Conservation (phyloP, 2,113 vertebrate genomes). For the Chrysemys picta region DNA sequence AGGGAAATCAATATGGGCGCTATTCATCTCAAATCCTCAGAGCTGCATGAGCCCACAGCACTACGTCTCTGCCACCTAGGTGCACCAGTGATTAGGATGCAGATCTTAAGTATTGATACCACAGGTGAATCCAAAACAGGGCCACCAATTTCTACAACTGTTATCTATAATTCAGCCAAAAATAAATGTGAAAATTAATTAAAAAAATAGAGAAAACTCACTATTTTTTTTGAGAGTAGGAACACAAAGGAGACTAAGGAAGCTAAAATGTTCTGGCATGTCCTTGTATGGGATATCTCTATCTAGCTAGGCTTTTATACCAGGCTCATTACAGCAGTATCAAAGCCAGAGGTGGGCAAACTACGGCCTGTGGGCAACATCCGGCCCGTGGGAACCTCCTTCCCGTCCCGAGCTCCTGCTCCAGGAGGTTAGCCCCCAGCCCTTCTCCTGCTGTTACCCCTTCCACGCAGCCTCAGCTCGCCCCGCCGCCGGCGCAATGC, state of each 20-base stretch:
- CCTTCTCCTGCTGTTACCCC: too few species aligned
- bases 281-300: background rate
- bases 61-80: constrained; percentile 41
- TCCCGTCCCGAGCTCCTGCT: too few species aligned
- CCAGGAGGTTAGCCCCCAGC: too few species aligned
- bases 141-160: background rate
- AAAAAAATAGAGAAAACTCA: background rate
- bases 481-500: too few species aligned
- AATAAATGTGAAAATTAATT: background rate
- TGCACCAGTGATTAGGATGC: background rate
- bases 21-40: constrained; percentile 81
- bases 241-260: background rate
- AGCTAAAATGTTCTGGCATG: background rate
- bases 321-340: background rate
- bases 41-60: constrained; percentile 67
- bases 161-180: background rate
- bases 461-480: too few species aligned
- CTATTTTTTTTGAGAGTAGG: background rate
- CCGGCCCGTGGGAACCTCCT: too few species aligned
- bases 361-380: too few species aligned
- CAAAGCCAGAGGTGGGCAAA: background rate
- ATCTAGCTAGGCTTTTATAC: background rate
- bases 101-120: background rate
- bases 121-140: background rate
- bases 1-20: constrained; percentile 80